Conservation (phyloP, 2,888 invertebrate genomes). For the Diarsia brunnea region DNA sequence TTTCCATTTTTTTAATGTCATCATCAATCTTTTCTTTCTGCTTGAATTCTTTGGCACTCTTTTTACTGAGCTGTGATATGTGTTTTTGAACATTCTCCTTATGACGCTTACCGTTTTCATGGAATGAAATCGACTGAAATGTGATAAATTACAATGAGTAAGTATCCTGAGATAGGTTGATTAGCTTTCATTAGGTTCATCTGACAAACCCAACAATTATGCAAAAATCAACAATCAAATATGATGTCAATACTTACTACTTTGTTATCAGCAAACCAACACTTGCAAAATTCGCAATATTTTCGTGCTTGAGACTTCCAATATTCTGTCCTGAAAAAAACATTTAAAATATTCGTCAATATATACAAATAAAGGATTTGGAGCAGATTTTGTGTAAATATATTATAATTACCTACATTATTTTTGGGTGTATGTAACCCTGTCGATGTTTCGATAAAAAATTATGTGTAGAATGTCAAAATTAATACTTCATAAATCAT, state of each 20-base stretch:
- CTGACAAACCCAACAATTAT: background rate
- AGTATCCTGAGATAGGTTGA: background rate
- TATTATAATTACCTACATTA: constrained; percentile 14
- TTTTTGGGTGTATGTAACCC: too few relatives aligned
- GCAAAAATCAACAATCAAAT: constrained; percentile 1
- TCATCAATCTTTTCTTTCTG: constrained; percentile 94
- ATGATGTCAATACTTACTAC: constrained; percentile 91
- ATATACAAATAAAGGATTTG: background rate
- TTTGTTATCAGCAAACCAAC: constrained; percentile 99
- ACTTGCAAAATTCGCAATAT: constrained; percentile 99
- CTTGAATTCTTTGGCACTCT: constrained; percentile 95
- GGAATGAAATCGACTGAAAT: constrained; percentile 97
- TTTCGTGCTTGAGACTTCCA: constrained; percentile 99
- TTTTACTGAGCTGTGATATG: constrained; percentile 95
- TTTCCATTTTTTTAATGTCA: constrained; percentile 97
- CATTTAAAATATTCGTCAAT: background rate
- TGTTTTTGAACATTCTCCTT: constrained; percentile 97
- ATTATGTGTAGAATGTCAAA: background rate
- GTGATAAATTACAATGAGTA: background rate
- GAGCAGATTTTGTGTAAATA: background rate
- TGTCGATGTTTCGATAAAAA: background rate
- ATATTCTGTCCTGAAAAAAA: constrained; percentile 95
- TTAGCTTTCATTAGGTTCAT: background rate
- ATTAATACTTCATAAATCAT: background rate
- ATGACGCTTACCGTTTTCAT: constrained; percentile 98